phyloP scores from a whole-genome alignment of 2,888 invertebrate genomes.

The Pammene fasciana region DNA sequence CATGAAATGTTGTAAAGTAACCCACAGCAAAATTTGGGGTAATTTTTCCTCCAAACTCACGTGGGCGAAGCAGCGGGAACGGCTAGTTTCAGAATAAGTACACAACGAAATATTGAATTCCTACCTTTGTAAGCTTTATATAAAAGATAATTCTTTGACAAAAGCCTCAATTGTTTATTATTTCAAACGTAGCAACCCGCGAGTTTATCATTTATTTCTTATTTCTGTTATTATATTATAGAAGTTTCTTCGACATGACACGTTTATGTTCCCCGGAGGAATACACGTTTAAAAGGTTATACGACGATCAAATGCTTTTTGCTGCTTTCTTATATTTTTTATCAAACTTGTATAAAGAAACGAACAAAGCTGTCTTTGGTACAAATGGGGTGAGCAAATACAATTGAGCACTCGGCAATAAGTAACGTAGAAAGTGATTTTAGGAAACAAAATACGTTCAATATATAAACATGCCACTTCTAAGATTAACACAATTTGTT shows the following conservation, averaged over 20 bases:
- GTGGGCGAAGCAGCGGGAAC: too few relatives aligned
- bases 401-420: background rate
- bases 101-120: background rate
- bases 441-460: too few relatives aligned
- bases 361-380: background rate
- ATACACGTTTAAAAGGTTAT: conserved; percentile 37
- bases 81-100: background rate
- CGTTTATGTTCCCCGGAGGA: conserved; percentile 28
- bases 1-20: too few relatives aligned
- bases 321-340: conserved; percentile 13
- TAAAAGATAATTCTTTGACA: background rate
- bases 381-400: background rate
- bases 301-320: conserved; percentile 22
- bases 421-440: background rate
- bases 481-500: too few relatives aligned
- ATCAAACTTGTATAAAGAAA: conserved; percentile 3
- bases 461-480: too few relatives aligned
- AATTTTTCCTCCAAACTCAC: too few relatives aligned
- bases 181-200: conserved; percentile 8
- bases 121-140: background rate
- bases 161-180: conserved; percentile 25
- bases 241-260: conserved; percentile 32
- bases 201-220: conserved; percentile 22
- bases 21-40: too few relatives aligned
- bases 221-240: conserved; percentile 35